phyloP scores from a whole-genome alignment of 2,888 invertebrate genomes.

The Troglohyphantes excavatus region DNA sequence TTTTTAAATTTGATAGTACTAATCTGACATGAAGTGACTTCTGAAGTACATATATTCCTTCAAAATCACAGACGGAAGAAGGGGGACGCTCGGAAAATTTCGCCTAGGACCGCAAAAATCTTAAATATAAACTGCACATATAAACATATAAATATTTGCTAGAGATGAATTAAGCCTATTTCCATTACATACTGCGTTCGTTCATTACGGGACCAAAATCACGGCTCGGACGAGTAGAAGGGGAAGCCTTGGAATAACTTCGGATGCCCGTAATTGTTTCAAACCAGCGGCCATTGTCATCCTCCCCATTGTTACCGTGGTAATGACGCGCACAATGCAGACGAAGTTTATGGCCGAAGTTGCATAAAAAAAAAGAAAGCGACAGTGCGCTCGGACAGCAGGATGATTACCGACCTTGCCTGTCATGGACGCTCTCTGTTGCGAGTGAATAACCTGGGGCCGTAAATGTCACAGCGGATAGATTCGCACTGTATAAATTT shows the following conservation, averaged over 20 bases:
- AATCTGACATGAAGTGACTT: too few relatives aligned
- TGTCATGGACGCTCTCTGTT: conserved; percentile 35
- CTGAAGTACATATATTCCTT: too few relatives aligned
- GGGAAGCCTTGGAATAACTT: not conserved
- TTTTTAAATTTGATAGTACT: too few relatives aligned
- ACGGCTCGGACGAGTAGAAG: not conserved
- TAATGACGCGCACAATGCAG: conserved; percentile 3
- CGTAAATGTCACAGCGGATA: conserved; percentile 29
- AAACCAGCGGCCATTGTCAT: conserved; percentile 3
- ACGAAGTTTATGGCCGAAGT: conserved; percentile 24
- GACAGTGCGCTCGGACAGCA: not conserved
- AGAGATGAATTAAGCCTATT: too few relatives aligned
- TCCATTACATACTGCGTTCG: not conserved
- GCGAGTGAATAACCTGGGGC: conserved; percentile 10
- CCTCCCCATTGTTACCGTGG: conserved; percentile 6
- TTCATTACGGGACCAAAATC: not conserved
- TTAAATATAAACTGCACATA: too few relatives aligned
- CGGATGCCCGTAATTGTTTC: not conserved
- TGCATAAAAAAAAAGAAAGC: not conserved
- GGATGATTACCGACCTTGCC: conserved; percentile 28
- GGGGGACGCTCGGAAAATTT: too few relatives aligned
- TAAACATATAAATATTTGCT: too few relatives aligned
- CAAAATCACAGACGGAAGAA: too few relatives aligned
- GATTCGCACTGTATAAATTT: not conserved
- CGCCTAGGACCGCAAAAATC: too few relatives aligned